Percentiles rank a stretch among this genome's conserved stretches.
phyloP scores from a whole-genome alignment of 1,140 invertebrate species.

The Anastrepha obliqua region DNA sequence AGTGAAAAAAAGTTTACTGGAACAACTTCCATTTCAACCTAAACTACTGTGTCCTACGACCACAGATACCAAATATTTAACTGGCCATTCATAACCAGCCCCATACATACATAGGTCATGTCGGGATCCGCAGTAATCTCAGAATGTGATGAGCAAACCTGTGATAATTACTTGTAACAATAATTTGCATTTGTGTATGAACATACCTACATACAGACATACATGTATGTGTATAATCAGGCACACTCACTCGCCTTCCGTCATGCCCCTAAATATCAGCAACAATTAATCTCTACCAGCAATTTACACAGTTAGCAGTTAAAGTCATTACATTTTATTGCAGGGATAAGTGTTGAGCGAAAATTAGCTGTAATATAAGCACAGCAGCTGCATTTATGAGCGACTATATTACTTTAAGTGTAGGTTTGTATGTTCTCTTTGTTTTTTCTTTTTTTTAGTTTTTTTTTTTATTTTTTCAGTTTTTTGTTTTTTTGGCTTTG shows the following conservation, averaged over 20 bases:
- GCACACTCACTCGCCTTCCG: background rate
- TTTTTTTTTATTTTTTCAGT: background rate
- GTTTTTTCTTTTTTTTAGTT: background rate
- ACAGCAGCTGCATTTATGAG: slow-evolving; percentile 39
- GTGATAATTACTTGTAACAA: slow-evolving; percentile 16
- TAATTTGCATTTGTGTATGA: background rate
- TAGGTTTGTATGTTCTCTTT: no score
- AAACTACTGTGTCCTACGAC: no score
- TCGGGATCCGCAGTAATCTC: no score
- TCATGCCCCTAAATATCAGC: background rate
- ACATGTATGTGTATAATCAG: background rate
- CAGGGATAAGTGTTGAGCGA: slow-evolving; percentile 17
- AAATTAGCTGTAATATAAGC: slow-evolving; percentile 24
- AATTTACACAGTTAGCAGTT: slow-evolving; percentile 12
- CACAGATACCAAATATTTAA: no score
- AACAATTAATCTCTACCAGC: slow-evolving; percentile 18
- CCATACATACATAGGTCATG: no score
- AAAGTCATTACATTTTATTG: slow-evolving; percentile 44
- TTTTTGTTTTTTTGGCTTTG: background rate
- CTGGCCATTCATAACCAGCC: no score
- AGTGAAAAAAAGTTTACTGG: no score
- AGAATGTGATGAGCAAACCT: background rate
- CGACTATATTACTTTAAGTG: background rate
- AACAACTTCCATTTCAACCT: no score
- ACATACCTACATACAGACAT: background rate